phyloP scores from a whole-genome alignment of 1,140 invertebrate genomes.

The Bombus confusus region DNA sequence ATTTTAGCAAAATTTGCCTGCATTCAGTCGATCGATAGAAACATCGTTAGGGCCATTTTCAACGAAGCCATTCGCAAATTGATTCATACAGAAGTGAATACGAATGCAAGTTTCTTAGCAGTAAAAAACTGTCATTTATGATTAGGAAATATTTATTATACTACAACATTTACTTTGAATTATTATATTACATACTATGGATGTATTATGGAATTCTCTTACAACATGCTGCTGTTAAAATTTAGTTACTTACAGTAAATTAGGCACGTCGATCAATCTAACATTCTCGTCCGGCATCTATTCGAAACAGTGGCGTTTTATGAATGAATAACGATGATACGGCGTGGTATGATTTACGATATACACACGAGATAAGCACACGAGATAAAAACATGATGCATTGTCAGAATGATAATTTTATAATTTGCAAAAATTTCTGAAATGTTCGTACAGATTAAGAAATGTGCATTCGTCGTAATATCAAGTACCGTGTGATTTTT shows the following conservation, averaged over 20 bases:
- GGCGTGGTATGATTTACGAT: background rate
- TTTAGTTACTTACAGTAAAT: background rate
- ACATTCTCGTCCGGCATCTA: background rate
- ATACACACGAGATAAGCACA: background rate
- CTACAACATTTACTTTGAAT: no score
- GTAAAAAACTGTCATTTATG: background rate
- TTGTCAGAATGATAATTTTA: background rate
- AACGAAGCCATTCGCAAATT: background rate
- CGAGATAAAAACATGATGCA: background rate
- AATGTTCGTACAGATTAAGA: no score
- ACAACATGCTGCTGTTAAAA: background rate
- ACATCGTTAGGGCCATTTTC: background rate
- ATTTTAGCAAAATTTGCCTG: no score
- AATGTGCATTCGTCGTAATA: no score
- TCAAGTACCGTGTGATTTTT: no score
- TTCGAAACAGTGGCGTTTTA: background rate
- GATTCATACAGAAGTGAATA: background rate
- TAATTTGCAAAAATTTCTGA: background rate
- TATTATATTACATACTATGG: no score
- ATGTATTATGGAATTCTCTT: background rate
- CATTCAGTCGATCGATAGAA: background rate
- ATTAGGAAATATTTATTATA: background rate
- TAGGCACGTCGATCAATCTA: background rate
- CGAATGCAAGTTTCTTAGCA: no score
- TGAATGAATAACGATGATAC: background rate